Evolutionary conservation across 2,797 vertebrate genomes (phyloP), one percentile per base, ranked within the genome.

Genomic region (Melanotaenia trifasciata): DNA sequence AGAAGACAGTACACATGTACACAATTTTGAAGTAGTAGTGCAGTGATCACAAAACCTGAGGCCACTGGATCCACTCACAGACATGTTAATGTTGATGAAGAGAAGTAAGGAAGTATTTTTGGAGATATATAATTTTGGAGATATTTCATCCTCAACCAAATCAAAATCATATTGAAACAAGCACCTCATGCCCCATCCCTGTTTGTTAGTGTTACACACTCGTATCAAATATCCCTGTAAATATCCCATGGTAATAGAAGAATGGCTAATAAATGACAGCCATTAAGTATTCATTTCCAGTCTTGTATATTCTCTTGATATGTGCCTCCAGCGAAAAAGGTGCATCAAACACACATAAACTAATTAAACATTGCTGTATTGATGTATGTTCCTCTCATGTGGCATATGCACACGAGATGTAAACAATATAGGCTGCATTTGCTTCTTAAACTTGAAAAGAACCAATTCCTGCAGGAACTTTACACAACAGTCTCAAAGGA

Each of bases 211-310:
- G 26, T n/a, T 70, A 60, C 66, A 32, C 32, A 58, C 18, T 33
- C 32, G 1, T 26, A 68, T 75, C 65, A 76, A 68, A 82, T 54
- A 64, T 20, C 20, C 26, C 62, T 26, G 28, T 71, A 45, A 12
- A 70, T 67, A 71, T 70, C 84, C 79, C 77, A 45, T 30, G 76
- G 73, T 28, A 76, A 61, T 20, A 53, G 58, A 63, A 45, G 69
- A 84, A 82, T 60, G 66, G 59, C 68, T 70, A 84, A 90, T 83
- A 84, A 80, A 89, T 84, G 75, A 68, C 68, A 62, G 58, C 81
- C 85, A 84, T 91, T 84, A 84, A 76, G 16, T 62, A 71, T 89
- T 88, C 32, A 91, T 91, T 89, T 81, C 35, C 61, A 64, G 33
- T 11, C 63, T 79, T 78, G 66, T 80, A 67, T 81, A 58, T 45